phyloP scores from a whole-genome alignment of 2,113 vertebrate genomes.

The Apodemus speciosus region DNA sequence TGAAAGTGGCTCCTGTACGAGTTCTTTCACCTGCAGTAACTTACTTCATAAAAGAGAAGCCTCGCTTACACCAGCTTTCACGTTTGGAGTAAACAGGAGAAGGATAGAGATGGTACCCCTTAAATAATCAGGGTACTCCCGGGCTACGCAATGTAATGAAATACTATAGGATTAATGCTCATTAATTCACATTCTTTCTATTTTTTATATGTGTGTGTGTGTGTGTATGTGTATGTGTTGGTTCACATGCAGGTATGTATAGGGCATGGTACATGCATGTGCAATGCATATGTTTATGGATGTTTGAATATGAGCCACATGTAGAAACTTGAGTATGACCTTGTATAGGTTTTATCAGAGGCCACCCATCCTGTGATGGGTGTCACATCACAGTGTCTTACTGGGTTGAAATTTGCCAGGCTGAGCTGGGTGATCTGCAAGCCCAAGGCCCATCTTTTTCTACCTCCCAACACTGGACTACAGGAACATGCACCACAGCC shows the following conservation, averaged over 20 bases:
- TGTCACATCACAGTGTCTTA: background rate
- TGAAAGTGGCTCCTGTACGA: conserved; percentile 63
- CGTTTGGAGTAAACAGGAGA: conserved; percentile 14
- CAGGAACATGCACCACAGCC: background rate
- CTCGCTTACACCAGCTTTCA: conserved; percentile 60
- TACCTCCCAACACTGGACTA: background rate
- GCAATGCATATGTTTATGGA: too few relatives aligned
- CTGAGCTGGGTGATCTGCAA: background rate
- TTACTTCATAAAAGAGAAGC: conserved; percentile 53
- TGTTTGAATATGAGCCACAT: background rate
- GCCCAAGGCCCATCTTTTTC: background rate
- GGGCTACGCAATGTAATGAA: background rate
- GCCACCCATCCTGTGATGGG: background rate
- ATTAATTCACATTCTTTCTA: background rate
- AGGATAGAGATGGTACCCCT: background rate
- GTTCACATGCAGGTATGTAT: background rate
- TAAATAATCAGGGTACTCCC: conserved; percentile 31
- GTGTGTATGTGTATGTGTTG: too few relatives aligned
- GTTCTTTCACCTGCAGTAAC: conserved; percentile 61
- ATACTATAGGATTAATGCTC: conserved; percentile 10
- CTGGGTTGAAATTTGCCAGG: background rate
- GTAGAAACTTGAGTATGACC: background rate
- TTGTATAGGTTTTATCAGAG: background rate
- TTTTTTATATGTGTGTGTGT: background rate
- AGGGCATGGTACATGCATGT: background rate